Base-by-base conservation (phyloP, 1,140 invertebrate species). In the Trichogramma pretiosum region DNA sequence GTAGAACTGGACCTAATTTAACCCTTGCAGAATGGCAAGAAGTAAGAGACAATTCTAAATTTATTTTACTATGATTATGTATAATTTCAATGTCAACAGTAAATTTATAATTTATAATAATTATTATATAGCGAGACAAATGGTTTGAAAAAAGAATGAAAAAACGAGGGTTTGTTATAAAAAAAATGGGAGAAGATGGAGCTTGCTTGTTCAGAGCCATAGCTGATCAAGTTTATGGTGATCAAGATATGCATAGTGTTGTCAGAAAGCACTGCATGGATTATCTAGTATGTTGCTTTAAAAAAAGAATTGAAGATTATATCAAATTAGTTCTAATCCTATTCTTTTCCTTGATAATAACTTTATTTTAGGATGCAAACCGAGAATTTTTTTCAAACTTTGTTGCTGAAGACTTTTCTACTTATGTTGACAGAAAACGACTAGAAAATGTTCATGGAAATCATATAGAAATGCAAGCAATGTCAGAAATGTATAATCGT, bases 381-480 rank as follows among this genome's bases (percentile, higher is more conserved):
- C 75, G 79, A 35, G 92, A 94, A 65, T 91, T 91, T 59, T 95
- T 89, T 71, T 86, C 84, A n/a, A 87, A 90, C 57, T 95, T 92
- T 74, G 82, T 95, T 14, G 93, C 91, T 2, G 92, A 95, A 69
- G 89, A 94, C 71, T 92, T 95, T 65, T 81, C 80, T 39, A 83
- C 80, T 17, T 95, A 95, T 61, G 79, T 95, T 13, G 80, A 80
- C 61, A 75, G 91, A 17, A 90, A 90, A 70, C 72, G 86, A 8
- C 73, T 78, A 47, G 81, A 85, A 51, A 79, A 82, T 65, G 86
- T 87, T 35, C 91, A 93, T 72, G 91, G 91, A 30, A 95, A 95
- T 73, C 91, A 95, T 66, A 82, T 95, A 55, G 91, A 95, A 73
- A 89, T 95, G 63, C 91, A 95, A 69, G 91, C 91, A 21, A 83